Base-by-base conservation (phyloP, 2,113 vertebrate genomes). In the Ictalurus punctatus region DNA sequence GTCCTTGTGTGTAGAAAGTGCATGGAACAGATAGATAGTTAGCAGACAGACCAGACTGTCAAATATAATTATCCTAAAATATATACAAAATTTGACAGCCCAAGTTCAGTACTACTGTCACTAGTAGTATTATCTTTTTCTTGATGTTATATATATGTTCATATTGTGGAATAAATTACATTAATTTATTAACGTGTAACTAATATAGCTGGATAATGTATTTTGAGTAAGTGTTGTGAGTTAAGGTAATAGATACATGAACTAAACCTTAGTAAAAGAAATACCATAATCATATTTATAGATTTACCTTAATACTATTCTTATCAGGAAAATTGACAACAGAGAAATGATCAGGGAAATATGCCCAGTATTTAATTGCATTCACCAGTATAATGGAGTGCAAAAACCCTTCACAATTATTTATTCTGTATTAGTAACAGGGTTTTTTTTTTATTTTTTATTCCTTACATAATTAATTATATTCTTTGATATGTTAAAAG, bases 1-100 rank as follows among this genome's bases (percentile, higher is more conserved):
- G 48, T 78, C 44, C 52, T 90, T 71, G 88, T 84, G 88, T 88
- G 21, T 34, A 83, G 34, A 83, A 63, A 63, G 30, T 83, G 58
- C 34, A 63, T 83, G 81, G 58, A 63, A 63, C 81, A 63, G 58
- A 25, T 10, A 83, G 81, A 63, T 23, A 83, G 80, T 56, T 81
- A 81, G 56, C 79, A 81, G 79, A 81, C 27, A 81, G 79, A 56
- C 52, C 16, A 81, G 16, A 30, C 79, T 81, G 79, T 81, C 79
- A 82, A 59, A 82, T 9, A 82, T 34, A 82, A 59, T 59, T 59
- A 82, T 37, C 19, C 56, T 82, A 14, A 59, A 82, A 59, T 82
- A 34, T 82, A 81, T 2, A 37, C 12, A 59, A 82, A 21, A 82
- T 82, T 37, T 61, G 79, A 56, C n/a, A 82, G 79, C 23, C 8